phyloP scores from a whole-genome alignment of 2,113 vertebrate genomes.

The Nothobranchius kuhntae region DNA sequence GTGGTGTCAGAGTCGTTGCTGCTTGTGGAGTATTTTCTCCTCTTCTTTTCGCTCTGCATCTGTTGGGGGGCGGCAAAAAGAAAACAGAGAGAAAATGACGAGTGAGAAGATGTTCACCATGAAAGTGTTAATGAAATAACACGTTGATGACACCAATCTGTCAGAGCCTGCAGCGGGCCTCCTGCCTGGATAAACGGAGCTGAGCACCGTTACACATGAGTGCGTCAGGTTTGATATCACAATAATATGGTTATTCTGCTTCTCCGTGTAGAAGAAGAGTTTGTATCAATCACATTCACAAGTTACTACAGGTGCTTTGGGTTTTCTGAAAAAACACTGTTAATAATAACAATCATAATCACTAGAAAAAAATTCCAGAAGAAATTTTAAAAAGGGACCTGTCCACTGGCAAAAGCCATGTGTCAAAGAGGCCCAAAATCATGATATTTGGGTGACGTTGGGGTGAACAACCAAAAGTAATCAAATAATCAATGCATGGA shows the following conservation, averaged over 20 bases:
- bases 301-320: neutral
- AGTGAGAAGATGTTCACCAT: constrained; percentile 65
- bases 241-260: constrained; percentile 44
- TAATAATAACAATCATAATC: too few relatives aligned
- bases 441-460: too few relatives aligned
- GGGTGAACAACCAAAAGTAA: too few relatives aligned
- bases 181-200: constrained; percentile 48
- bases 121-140: constrained; percentile 65
- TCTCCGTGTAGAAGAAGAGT: constrained; percentile 24
- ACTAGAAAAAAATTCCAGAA: too few relatives aligned
- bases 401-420: too few relatives aligned
- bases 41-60: constrained; percentile 95
- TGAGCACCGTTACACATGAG: constrained; percentile 43
- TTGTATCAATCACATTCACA: constrained; percentile 14
- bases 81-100: constrained; percentile 28
- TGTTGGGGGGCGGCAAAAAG: constrained; percentile 57
- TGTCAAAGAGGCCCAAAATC: too few relatives aligned
- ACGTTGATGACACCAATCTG: constrained; percentile 53
- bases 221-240: constrained; percentile 24
- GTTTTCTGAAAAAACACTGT: too few relatives aligned
- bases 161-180: constrained; percentile 43
- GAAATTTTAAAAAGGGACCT: too few relatives aligned
- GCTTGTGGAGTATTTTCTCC: constrained; percentile 96
- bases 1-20: constrained; percentile 98
- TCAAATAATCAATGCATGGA: too few relatives aligned